Evolutionary conservation across 2,888 invertebrate genomes (phyloP).

Genomic region (Mechanitis mazaeus): DNA sequence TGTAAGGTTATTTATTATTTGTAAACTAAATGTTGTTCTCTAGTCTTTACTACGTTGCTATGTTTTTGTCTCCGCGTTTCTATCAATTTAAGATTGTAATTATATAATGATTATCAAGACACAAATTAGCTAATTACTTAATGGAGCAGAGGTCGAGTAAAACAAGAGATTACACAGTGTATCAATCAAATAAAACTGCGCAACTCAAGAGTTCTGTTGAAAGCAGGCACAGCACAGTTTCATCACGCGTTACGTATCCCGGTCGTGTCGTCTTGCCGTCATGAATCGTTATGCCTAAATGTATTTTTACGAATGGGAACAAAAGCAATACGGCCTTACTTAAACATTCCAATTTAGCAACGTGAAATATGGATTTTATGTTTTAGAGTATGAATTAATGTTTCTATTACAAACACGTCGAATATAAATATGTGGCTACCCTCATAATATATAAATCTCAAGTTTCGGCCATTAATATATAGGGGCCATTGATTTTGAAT

Average conservation of each 20-base stretch:
- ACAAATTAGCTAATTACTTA: conserved; percentile 39
- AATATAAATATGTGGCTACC: too few species aligned
- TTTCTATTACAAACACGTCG: too few species aligned
- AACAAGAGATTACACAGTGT: conserved; percentile 66
- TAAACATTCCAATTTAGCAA: neutral
- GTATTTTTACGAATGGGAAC: conserved; percentile 20
- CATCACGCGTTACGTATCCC: conserved; percentile 59
- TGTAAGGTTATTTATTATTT: too few species aligned
- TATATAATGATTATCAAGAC: conserved; percentile 15
- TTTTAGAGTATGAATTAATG: too few species aligned
- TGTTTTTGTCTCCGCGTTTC: neutral
- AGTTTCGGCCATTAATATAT: too few species aligned
- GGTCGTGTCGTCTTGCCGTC: conserved; percentile 35
- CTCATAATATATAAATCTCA: too few species aligned
- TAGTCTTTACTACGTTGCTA: too few species aligned
- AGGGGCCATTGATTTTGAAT: too few species aligned
- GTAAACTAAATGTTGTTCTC: too few species aligned
- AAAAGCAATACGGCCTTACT: conserved; percentile 14
- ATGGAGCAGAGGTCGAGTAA: conserved; percentile 49
- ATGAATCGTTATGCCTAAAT: conserved; percentile 29
- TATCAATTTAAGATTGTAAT: neutral
- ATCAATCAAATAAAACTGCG: conserved; percentile 68
- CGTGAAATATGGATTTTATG: too few species aligned
- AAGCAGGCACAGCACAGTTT: conserved; percentile 52
- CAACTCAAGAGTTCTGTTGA: conserved; percentile 48